Base-by-base conservation (phyloP, 2,888 invertebrate genomes). In the Mesopsocus fuscifrons region DNA sequence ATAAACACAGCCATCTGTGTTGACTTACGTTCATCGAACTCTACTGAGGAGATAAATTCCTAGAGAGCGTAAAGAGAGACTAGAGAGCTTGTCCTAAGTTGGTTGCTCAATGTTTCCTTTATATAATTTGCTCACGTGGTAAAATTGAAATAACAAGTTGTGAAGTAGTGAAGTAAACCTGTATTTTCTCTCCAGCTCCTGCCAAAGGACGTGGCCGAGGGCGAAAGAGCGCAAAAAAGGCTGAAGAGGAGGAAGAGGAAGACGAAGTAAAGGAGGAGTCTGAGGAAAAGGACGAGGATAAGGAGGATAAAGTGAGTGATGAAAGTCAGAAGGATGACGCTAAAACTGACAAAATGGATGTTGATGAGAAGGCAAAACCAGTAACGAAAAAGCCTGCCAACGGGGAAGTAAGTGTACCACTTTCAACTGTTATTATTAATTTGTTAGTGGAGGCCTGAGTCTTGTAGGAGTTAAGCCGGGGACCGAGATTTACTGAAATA, bases 311-410 rank as follows among this genome's bases (percentile, higher is more conserved):
- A 20, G 38, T 6, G 26, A 11, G 26, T 11, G 11, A 11, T 26
- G 11, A 26, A 11, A 21, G 5, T 4, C n/a, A 17, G 21, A 20
- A 16, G 20, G 20, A 38, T 18, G 20, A 15, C 17, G 21, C 15
- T 16, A 34, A 34, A 20, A 20, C 17, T 4, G 38, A 38, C 15
- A 38, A 38, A 20, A 38, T 38, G 38, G 38, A 38, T 38, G 38
- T 38, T 11, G 38, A 38, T 11, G 38, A 38, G 5, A 13, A 17
- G 18, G 20, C 15, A 20, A 5, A 17, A 4, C 3, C 5, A 11
- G 6, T 11, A 9, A 11, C 6, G 11, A 26, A 26, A 11, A 26
- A 26, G 26, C 26, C 26, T 26, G 26, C 6, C 6, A 26, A 26
- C 11, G 26, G 26, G 8, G 26, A 26, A 11, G 26, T 26, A 26